Conservation (phyloP, 2,888 invertebrate genomes). For the Keiferia lycopersicella region DNA sequence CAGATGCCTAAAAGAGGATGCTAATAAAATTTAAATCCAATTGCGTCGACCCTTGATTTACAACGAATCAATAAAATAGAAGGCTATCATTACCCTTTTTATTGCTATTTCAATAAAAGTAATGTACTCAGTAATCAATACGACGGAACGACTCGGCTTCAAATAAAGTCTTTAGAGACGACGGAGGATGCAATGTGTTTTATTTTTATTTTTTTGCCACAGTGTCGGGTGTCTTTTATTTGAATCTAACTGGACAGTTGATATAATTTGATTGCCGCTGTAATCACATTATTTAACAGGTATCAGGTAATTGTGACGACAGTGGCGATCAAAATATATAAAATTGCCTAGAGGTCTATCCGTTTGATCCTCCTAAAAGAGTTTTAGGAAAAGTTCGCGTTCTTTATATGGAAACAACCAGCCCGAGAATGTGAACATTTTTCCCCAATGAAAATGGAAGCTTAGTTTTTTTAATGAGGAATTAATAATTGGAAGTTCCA, state of each 20-base stretch:
- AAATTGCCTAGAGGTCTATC: too few species aligned
- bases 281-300: too few species aligned
- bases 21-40: constrained; percentile 77
- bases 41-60: constrained; percentile 76
- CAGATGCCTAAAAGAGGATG: constrained; percentile 62
- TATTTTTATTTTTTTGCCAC: not conserved
- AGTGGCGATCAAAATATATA: too few species aligned
- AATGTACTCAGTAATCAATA: constrained; percentile 67
- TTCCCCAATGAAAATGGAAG: too few species aligned
- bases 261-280: not conserved
- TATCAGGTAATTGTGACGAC: too few species aligned
- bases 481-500: too few species aligned
- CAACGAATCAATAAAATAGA: constrained; percentile 78
- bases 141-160: constrained; percentile 46
- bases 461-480: too few species aligned
- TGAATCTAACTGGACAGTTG: not conserved
- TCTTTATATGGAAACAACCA: too few species aligned
- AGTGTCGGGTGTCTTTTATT: not conserved
- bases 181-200: not conserved
- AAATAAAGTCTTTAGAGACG: constrained; percentile 38
- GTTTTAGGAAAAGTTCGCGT: too few species aligned
- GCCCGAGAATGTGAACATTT: too few species aligned
- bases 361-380: too few species aligned
- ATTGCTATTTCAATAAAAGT: constrained; percentile 76
- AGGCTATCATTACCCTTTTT: constrained; percentile 76